Evolutionary conservation across 2,113 vertebrate genomes (phyloP).

Genomic region (Oplegnathus fasciatus): DNA sequence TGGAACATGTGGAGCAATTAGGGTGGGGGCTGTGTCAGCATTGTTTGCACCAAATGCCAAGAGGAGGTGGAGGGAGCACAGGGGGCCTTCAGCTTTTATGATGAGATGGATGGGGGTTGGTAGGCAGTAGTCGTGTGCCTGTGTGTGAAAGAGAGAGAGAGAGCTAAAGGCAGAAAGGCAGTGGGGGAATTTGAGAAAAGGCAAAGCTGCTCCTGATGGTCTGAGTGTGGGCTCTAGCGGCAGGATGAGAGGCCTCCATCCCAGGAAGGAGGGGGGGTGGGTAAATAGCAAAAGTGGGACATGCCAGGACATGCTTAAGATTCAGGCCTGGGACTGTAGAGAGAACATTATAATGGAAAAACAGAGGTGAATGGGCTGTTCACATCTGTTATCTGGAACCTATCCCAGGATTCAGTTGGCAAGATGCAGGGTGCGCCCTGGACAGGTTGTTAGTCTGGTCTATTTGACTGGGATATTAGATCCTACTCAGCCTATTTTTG

Average conservation of each 20-base stretch:
- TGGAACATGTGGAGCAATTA: constrained; percentile 79
- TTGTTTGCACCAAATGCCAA: constrained; percentile 82
- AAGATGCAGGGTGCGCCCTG: not conserved
- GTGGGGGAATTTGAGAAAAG: constrained; percentile 70
- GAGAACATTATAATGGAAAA: constrained; percentile 53
- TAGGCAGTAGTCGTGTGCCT: constrained; percentile 56
- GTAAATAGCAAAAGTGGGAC: constrained; percentile 75
- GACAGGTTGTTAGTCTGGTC: constrained; percentile 7
- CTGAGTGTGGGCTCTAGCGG: constrained; percentile 69
- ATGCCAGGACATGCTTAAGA: constrained; percentile 80
- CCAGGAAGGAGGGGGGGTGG: constrained; percentile 54
- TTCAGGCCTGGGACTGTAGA: constrained; percentile 54
- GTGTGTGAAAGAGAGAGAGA: constrained; percentile 54
- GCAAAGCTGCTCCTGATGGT: constrained; percentile 61
- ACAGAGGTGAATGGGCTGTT: constrained; percentile 60
- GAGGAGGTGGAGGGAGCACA: constrained; percentile 67
- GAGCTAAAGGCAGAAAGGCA: constrained; percentile 60
- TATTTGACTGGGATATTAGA: constrained; percentile 17
- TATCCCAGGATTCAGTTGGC: constrained; percentile 48
- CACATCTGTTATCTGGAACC: constrained; percentile 64
- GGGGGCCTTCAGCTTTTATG: constrained; percentile 70
- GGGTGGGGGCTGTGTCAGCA: constrained; percentile 79
- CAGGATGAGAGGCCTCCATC: constrained; percentile 61
- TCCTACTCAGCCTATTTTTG: not conserved
- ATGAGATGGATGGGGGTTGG: constrained; percentile 73